Percentiles rank a stretch among this genome's conserved stretches.
Evolutionary conservation across 2,888 invertebrate species (phyloP).

Genomic region (Pollenia labialis): DNA sequence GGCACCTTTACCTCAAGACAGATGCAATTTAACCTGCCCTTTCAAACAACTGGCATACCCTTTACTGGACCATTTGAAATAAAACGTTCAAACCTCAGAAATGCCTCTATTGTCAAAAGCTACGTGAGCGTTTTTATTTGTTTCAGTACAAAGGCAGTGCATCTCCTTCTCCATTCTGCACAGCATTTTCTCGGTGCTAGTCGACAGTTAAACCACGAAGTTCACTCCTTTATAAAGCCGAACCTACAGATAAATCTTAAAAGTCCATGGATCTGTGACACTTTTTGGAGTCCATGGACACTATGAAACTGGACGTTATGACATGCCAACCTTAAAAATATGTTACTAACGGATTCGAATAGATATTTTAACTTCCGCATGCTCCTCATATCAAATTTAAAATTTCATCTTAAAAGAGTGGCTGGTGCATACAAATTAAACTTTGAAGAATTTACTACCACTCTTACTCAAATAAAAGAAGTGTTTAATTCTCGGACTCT

Average conservation of each 20-base stretch:
- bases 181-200: conserved; percentile 9
- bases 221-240: background rate
- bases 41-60: too few relatives aligned
- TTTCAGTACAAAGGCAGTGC: too few relatives aligned
- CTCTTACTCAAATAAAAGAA: too few relatives aligned
- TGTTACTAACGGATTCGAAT: conserved; percentile 12
- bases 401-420: too few relatives aligned
- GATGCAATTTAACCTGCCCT: background rate
- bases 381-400: conserved; percentile 25
- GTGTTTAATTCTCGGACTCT: too few relatives aligned
- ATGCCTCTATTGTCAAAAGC: background rate
- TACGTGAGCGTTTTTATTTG: conserved; percentile 39
- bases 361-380: conserved; percentile 26
- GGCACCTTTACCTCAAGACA: background rate
- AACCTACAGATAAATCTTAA: background rate
- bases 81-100: background rate
- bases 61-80: background rate
- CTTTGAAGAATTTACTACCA: too few relatives aligned
- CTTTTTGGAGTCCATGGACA: too few relatives aligned
- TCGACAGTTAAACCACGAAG: conserved; percentile 10
- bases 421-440: too few relatives aligned
- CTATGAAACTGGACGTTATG: too few relatives aligned
- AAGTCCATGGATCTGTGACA: too few relatives aligned
- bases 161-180: too few relatives aligned
- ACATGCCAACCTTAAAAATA: too few relatives aligned